Evolutionary conservation across 2,797 vertebrate species (phyloP).

Genomic region (Linurgus olivaceus): DNA sequence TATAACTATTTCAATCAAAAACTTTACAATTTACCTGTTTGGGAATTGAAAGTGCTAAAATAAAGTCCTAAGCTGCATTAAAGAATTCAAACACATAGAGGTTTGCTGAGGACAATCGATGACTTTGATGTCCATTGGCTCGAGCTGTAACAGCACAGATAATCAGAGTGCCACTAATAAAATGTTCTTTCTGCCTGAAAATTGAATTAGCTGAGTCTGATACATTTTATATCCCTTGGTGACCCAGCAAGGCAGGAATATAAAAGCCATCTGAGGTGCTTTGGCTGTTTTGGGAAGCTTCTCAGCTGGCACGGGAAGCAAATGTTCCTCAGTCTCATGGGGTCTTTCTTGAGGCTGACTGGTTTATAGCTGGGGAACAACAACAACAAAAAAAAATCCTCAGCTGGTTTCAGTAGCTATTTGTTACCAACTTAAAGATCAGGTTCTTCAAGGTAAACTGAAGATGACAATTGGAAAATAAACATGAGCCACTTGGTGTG

Average conservation of each 20-base stretch:
- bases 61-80: not conserved
- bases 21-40: not conserved
- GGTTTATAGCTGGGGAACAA: not conserved
- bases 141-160: not conserved
- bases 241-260: not conserved
- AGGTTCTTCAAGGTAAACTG: slow-evolving; percentile 61
- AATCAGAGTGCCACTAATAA: not conserved
- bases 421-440: slow-evolving; percentile 58
- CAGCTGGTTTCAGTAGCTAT: slow-evolving; percentile 48
- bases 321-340: not conserved
- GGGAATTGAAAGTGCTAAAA: not conserved
- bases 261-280: not conserved
- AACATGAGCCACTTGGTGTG: slow-evolving; percentile 23
- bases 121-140: not conserved
- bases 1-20: not conserved
- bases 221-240: slow-evolving; percentile 17
- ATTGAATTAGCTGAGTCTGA: slow-evolving; percentile 16
- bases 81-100: not conserved
- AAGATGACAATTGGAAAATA: slow-evolving; percentile 62
- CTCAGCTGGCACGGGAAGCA: slow-evolving; percentile 26
- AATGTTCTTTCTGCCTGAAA: not conserved
- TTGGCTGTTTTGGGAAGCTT: slow-evolving; percentile 1
- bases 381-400: not conserved
- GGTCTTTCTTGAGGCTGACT: not conserved
- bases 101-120: not conserved